These are phyloP conservation scores for Ischnus inquisitorius DNA, from an alignment of 2,888 invertebrate genomes.

Conservation along the genomic window DNA sequence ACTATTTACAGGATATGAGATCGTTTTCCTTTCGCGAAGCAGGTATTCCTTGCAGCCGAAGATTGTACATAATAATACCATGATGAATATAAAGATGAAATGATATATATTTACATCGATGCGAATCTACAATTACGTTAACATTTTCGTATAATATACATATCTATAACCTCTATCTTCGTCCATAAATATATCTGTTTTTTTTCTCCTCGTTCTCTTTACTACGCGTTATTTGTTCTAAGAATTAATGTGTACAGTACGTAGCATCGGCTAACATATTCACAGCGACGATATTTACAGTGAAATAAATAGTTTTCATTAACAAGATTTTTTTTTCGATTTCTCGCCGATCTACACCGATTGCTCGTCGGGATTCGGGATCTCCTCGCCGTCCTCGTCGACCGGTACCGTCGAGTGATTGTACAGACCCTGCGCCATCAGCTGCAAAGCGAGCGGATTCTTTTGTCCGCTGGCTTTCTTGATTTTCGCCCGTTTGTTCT, in stretches of 20 bases:
- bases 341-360: conserved; percentile 17
- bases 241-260: conserved; percentile 52
- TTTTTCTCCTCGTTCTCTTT: background rate
- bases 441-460: conserved; percentile 90
- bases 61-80: conserved; percentile 33
- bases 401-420: conserved; percentile 92
- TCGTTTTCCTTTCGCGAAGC: conserved; percentile 59
- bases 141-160: conserved; percentile 58
- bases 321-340: background rate
- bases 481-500: conserved; percentile 97
- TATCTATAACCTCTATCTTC: conserved; percentile 65
- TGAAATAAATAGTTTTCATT: conserved; percentile 68
- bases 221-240: conserved; percentile 15
- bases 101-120: conserved; percentile 64
- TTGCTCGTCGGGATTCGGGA: conserved; percentile 79
- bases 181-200: conserved; percentile 53
- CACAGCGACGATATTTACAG: conserved; percentile 67
- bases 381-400: conserved; percentile 91
- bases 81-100: conserved; percentile 16
- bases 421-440: conserved; percentile 94
- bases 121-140: conserved; percentile 56
- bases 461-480: conserved; percentile 92
- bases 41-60: conserved; percentile 40
- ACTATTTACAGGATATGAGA: conserved; percentile 65
- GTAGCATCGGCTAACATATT: conserved; percentile 51